Conservation (phyloP, 2,113 vertebrate species). For the Chlamydotis undulata region DNA sequence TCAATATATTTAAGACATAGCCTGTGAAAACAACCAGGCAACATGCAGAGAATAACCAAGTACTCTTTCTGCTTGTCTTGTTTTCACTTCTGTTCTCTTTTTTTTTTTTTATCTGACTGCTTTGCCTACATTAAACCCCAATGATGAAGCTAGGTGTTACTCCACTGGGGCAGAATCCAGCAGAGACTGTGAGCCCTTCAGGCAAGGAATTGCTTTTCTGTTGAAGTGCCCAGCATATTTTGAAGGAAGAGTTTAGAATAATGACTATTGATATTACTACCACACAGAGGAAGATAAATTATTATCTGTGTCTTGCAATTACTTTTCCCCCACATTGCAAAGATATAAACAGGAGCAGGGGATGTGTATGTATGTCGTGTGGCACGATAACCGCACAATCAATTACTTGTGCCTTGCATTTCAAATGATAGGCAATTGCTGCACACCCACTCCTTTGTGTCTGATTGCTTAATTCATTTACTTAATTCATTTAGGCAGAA, state of each 20-base stretch:
- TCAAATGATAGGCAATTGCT: constrained; percentile 26
- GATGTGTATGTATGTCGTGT: neutral
- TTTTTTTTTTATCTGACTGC: neutral
- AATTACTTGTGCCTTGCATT: constrained; percentile 26
- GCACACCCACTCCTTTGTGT: constrained; percentile 31
- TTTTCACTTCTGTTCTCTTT: neutral
- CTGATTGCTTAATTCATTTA: constrained; percentile 59
- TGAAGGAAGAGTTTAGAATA: constrained; percentile 14
- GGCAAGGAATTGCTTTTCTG: neutral
- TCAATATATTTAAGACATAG: constrained; percentile 48
- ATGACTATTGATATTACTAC: neutral
- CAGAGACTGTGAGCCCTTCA: neutral
- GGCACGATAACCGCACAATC: constrained; percentile 16
- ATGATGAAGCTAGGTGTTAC: neutral
- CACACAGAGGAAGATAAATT: neutral
- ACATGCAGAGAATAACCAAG: constrained; percentile 9
- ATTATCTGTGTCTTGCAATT: neutral
- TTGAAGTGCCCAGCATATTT: neutral
- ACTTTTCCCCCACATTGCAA: neutral
- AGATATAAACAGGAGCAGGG: neutral
- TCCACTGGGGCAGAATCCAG: neutral
- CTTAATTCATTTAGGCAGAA: constrained; percentile 56
- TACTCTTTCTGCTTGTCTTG: neutral
- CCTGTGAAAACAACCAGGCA: neutral
- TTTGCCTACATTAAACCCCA: neutral